Percentiles rank a stretch among this genome's conserved stretches.
Evolutionary conservation across 2,888 invertebrate species (phyloP).

Genomic region (Phyto melanocephala): DNA sequence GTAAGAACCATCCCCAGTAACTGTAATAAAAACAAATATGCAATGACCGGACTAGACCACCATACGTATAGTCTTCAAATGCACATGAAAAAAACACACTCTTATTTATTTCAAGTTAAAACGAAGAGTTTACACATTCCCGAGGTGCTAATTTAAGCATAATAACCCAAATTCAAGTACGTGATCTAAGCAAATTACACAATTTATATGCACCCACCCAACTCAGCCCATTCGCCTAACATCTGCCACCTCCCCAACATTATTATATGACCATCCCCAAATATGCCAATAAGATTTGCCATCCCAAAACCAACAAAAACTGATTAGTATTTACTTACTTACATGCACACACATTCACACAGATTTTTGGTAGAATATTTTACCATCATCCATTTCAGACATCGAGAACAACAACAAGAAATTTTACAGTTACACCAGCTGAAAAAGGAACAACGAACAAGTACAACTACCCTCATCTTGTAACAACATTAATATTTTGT

Average conservation of each 20-base stretch:
- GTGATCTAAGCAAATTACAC: slow-evolving; percentile 74
- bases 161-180: slow-evolving; percentile 72
- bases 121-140: slow-evolving; percentile 67
- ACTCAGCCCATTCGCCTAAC: slow-evolving; percentile 23
- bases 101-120: slow-evolving; percentile 6
- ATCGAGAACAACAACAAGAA: not conserved
- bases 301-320: slow-evolving; percentile 43
- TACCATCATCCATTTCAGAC: slow-evolving; percentile 4
- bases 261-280: slow-evolving; percentile 26
- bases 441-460: not conserved
- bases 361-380: slow-evolving; percentile 27
- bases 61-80: not conserved
- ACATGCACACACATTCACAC: not conserved
- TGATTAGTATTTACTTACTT: slow-evolving; percentile 53
- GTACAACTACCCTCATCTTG: not conserved
- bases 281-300: slow-evolving; percentile 22
- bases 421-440: not conserved
- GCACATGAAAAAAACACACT: not conserved
- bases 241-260: slow-evolving; percentile 38
- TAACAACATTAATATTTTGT: not conserved
- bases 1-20: not conserved
- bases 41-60: slow-evolving; percentile 7
- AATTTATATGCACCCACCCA: slow-evolving; percentile 74
- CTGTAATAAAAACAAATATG: slow-evolving; percentile 30
- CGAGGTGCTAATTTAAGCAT: slow-evolving; percentile 77